Evolutionary conservation across 2,888 invertebrate species (phyloP), one percentile per base, ranked within the genome.

Genomic region (Charanyca ferruginea): DNA sequence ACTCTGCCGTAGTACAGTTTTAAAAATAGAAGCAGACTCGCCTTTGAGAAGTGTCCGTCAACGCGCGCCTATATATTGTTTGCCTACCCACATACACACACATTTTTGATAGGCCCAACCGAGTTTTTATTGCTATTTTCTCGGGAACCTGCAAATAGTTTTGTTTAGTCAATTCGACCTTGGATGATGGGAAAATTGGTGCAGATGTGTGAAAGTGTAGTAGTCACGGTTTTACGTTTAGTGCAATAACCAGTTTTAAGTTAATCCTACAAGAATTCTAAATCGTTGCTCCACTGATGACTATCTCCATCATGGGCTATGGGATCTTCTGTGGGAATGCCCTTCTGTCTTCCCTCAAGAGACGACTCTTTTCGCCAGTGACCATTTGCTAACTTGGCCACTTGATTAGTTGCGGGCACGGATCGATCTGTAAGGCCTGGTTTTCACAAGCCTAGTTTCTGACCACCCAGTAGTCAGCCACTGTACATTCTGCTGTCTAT

Each of bases 11-110:
- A 87, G 85, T 86, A 79, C 80, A 59, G 79, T 51, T 69, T 71
- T 93, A 92, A 88, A 91, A 91, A 91, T 93, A 94, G 91, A 74
- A 41, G 53, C 65, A 66, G 66, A 71, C 62, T 77, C 66, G 63
- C 66, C 82, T 84, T 83, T 89, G 90, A 89, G 87, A 73, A 89
- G 79, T 89, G 85, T 91, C 91, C 79, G 87, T 94, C 93, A 88
- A 84, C 93, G 83, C 79, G 23, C 59, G 77, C 70, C 85, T 73
- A 89, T 90, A 89, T 89, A 91, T 91, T 91, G 90, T 89, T 89
- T 65, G 57, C 71, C 64, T 74, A 60, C 65, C 77, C 76, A 76
- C 77, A 72, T 71, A 76, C 69, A 66, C 68, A 72, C 72, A 77
- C 76, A 67, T 72, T 66, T 77, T 82, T 86, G 83, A 85, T 87